A percentile compares a stretch with the other conserved stretches of the same genome.
Evolutionary conservation across 2,113 vertebrate species (phyloP).

Genomic region (Hylia prasina): DNA sequence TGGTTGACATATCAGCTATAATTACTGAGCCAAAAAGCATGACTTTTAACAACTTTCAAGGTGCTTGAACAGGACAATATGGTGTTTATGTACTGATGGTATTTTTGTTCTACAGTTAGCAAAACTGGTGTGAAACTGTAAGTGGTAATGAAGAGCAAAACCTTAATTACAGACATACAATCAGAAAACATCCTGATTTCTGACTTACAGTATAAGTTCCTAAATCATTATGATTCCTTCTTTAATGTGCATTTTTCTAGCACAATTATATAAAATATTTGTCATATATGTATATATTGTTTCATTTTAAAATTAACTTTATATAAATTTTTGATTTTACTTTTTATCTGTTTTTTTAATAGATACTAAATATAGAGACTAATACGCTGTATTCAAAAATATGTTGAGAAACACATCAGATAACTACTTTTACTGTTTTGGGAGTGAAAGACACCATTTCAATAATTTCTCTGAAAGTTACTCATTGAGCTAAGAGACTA

Average conservation of each 20-base stretch:
- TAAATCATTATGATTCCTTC: not conserved
- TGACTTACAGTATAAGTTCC: not conserved
- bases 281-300: fast-evolving
- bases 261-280: not conserved
- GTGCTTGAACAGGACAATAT: not conserved
- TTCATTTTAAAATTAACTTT: fast-evolving
- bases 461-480: not conserved
- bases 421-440: not conserved
- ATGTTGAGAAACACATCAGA: not conserved
- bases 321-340: fast-evolving
- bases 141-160: not conserved
- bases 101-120: not conserved
- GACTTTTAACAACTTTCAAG: not conserved
- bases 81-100: not conserved
- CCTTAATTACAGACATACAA: not conserved
- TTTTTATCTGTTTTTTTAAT: not conserved
- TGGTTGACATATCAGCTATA: not conserved
- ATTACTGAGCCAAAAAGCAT: not conserved
- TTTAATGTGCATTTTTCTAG: not conserved
- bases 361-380: not conserved
- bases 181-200: not conserved
- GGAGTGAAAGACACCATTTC: not conserved
- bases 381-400: not conserved
- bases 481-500: not conserved
- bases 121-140: not conserved